Conservation (phyloP, 1,140 invertebrate genomes). For the Ceratina japonica region DNA sequence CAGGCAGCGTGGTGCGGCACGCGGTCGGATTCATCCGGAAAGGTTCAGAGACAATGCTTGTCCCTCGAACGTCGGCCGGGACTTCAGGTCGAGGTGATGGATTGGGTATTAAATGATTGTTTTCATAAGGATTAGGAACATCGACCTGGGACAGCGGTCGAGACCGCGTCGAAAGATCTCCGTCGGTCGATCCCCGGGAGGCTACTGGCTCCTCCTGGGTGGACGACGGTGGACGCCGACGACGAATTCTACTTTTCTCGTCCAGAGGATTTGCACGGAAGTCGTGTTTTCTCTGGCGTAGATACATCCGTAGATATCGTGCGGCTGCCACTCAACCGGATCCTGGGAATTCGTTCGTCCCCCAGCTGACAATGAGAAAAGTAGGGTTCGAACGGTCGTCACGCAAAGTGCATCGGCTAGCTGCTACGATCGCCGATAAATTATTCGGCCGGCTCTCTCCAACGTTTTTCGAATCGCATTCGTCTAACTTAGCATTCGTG, state of each 20-base stretch:
- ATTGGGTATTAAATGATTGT: conserved; percentile 73
- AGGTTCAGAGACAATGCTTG: conserved; percentile 55
- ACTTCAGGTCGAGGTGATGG: conserved; percentile 55
- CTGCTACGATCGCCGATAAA: conserved; percentile 29
- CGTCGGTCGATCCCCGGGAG: background rate
- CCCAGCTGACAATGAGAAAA: conserved; percentile 49
- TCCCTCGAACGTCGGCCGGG: background rate
- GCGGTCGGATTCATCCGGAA: conserved; percentile 62
- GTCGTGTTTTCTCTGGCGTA: conserved; percentile 52
- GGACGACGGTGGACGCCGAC: background rate
- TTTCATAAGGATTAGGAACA: conserved; percentile 70
- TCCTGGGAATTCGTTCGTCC: conserved; percentile 35
- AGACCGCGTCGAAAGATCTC: background rate
- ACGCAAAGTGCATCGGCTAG: conserved; percentile 38
- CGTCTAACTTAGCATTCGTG: background rate
- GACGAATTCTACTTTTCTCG: background rate
- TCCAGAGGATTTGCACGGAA: conserved; percentile 47
- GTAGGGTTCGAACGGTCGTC: conserved; percentile 45
- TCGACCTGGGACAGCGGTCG: conserved; percentile 7
- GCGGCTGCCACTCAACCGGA: conserved; percentile 39
- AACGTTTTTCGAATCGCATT: background rate
- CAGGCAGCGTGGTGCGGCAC: too few relatives aligned
- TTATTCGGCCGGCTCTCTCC: conserved; percentile 13
- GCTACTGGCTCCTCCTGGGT: background rate
- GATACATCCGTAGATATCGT: conserved; percentile 44